Evolutionary conservation across 2,888 invertebrate genomes (phyloP), one percentile per base, ranked within the genome.

Genomic region (Tholera decimalis): DNA sequence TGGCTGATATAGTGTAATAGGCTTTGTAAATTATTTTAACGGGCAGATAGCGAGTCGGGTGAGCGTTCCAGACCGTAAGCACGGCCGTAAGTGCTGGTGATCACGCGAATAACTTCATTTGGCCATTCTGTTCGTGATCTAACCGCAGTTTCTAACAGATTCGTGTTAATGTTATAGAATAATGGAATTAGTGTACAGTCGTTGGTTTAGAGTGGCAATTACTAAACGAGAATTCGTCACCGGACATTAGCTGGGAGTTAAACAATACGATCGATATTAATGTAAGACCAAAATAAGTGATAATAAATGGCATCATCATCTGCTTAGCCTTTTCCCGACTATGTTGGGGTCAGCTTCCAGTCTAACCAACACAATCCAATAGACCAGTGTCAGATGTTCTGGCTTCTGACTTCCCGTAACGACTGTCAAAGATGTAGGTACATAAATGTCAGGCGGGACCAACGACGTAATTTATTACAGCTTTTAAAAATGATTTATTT

Each of bases 91-190:
- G 43, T 73, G 55, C 51, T 39, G 35, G 44, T 39, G 33, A 73
- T 61, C 78, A 78, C 78, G 78, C 78, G 61, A 80, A 77, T 77
- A 65, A 80, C 65, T 73, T 73, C 61, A 77, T 72, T 77, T 50
- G 61, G 53, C 41, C 20, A 33, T 18, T 63, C 39, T 37, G 41
- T 56, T 76, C 77, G 77, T 76, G 69, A 71, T 73, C 51, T 70
- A 70, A 75, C 60, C 41, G 59, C 59, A 56, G 62, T 65, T 79
- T 76, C 61, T 59, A 71, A 58, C 60, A 49, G 44, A 41, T 56
- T 71, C 49, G 49, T 71, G 46, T 44, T 50, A 49, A 63, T 63
- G 11, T 50, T 71, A 47, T 37, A 44, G 44, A 39, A 46, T 65
- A 55, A 46, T 55, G 49, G 55, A 73, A 55, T 55, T 56, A 28